phyloP scores from a whole-genome alignment of 2,888 invertebrate species.

The Tupiocoris notatus region DNA sequence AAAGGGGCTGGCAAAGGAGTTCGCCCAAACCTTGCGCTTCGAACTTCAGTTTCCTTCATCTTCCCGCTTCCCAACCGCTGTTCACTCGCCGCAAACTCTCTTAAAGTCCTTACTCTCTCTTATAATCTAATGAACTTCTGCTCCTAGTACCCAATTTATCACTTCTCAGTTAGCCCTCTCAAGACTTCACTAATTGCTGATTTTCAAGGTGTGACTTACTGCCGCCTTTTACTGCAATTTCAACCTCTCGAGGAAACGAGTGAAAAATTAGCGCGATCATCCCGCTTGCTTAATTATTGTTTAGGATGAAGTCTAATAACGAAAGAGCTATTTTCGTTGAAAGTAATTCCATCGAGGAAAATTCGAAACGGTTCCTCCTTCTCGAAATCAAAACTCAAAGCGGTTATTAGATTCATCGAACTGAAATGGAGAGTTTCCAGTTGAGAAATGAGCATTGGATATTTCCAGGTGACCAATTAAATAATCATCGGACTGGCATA shows the following conservation, averaged over 20 bases:
- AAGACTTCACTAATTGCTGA: conserved; percentile 21
- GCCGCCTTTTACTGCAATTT: neutral
- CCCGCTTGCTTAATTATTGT: neutral
- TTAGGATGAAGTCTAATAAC: neutral
- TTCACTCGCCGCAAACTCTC: neutral
- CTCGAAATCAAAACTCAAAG: too few relatives aligned
- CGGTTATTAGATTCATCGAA: too few relatives aligned
- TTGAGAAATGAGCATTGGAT: too few relatives aligned
- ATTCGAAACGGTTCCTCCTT: too few relatives aligned
- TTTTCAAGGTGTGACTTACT: conserved; percentile 23
- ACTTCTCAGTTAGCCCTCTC: conserved; percentile 14
- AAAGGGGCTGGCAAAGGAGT: conserved; percentile 17
- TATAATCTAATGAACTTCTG: conserved; percentile 33
- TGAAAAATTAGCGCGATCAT: neutral
- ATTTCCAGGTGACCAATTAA: too few relatives aligned
- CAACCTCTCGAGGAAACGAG: neutral
- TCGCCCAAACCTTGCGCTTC: conserved; percentile 4
- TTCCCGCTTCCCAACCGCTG: neutral
- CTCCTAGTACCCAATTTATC: conserved; percentile 25
- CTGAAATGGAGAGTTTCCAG: too few relatives aligned
- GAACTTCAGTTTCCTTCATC: conserved; percentile 10
- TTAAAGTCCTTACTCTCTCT: conserved; percentile 16
- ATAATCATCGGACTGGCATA: too few relatives aligned
- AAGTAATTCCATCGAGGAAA: too few relatives aligned
- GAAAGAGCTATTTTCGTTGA: too few relatives aligned